Conservation (phyloP, 2,797 vertebrate genomes). For the Apogon talboti region DNA sequence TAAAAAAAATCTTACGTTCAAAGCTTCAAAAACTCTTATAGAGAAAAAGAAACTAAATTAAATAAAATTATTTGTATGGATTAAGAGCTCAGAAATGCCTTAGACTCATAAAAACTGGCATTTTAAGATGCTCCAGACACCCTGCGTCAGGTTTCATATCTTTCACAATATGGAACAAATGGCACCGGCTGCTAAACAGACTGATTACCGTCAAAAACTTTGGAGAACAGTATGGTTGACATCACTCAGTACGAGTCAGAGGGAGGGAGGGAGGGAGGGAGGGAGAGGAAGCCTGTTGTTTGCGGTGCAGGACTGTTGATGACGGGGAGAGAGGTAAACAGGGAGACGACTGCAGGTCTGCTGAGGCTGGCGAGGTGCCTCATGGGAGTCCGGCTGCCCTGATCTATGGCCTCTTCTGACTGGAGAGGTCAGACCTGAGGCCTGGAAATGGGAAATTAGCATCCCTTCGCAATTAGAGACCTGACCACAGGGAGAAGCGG, state of each 20-base stretch:
- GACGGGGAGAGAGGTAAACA: constrained; percentile 87
- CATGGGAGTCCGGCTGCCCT: constrained; percentile 71
- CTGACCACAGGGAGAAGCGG: constrained; percentile 70
- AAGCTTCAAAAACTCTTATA: too few species aligned
- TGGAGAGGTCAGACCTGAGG: constrained; percentile 86
- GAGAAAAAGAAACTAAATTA: too few species aligned
- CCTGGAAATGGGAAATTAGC: constrained; percentile 93
- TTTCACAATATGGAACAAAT: constrained; percentile 19
- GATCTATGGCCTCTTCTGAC: constrained; percentile 80
- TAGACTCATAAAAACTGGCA: too few species aligned
- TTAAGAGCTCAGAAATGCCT: too few species aligned
- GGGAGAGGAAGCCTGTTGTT: constrained; percentile 92
- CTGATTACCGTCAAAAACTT: constrained; percentile 16
- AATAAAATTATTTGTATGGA: too few species aligned
- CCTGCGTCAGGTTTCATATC: constrained; percentile 1
- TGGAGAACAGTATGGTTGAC: constrained; percentile 44
- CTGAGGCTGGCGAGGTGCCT: constrained; percentile 81
- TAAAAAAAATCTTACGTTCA: too few species aligned
- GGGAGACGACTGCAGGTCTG: constrained; percentile 82
- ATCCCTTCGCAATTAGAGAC: constrained; percentile 88
- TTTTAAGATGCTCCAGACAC: background rate
- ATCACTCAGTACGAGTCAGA: constrained; percentile 54
- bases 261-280: constrained; percentile 18
- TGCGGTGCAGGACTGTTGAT: constrained; percentile 89
- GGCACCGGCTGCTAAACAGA: constrained; percentile 19